phyloP scores from a whole-genome alignment of 2,888 invertebrate genomes.

The Drosophila sordidula region DNA sequence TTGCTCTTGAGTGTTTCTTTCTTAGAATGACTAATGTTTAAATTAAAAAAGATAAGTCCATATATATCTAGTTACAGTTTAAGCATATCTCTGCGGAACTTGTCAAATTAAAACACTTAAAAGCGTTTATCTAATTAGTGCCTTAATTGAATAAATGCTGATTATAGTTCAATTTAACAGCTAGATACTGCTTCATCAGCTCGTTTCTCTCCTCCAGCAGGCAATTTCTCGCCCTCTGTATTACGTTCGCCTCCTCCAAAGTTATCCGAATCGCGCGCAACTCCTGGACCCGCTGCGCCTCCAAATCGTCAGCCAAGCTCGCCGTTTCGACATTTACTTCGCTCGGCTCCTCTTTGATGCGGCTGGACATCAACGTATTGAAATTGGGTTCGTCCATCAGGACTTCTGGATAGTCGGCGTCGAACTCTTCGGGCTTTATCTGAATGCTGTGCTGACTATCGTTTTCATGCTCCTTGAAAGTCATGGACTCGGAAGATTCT shows the following conservation, averaged over 20 bases:
- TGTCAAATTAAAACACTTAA: too few species aligned
- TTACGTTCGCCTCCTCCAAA: conserved; percentile 22
- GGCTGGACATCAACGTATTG: conserved; percentile 12
- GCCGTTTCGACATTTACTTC: conserved; percentile 6
- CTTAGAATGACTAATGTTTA: neutral
- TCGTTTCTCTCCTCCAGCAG: conserved; percentile 25
- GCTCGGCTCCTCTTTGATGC: neutral
- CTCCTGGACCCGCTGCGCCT: conserved; percentile 25
- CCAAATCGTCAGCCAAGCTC: conserved; percentile 6
- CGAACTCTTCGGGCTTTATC: conserved; percentile 4
- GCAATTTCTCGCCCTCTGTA: conserved; percentile 31
- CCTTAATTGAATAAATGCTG: neutral
- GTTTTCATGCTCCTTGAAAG: neutral
- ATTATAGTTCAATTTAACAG: conserved; percentile 4
- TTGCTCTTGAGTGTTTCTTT: conserved; percentile 12
- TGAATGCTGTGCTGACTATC: neutral
- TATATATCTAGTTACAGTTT: too few species aligned
- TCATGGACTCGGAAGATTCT: neutral
- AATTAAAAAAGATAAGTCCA: neutral
- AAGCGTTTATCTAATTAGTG: neutral
- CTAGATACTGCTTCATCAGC: conserved; percentile 17
- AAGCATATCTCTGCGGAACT: too few species aligned
- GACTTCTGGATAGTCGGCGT: neutral
- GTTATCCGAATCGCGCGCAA: conserved; percentile 18
- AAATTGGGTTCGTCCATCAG: conserved; percentile 34